Conservation (phyloP, 2,113 vertebrate species). For the Ascaphus truei region DNA sequence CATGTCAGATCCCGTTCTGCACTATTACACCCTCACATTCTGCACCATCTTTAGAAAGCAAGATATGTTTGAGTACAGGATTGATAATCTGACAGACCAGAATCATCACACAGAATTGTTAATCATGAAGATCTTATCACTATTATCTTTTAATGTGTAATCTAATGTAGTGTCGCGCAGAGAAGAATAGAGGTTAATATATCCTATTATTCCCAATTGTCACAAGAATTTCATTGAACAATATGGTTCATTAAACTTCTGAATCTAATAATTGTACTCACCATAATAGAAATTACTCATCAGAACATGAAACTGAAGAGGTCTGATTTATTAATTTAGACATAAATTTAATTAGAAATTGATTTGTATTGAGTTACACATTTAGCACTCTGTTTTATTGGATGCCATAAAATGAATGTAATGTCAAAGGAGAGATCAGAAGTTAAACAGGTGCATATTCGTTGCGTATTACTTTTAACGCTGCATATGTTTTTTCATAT, state of each 20-base stretch:
- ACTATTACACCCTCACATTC: too few species aligned
- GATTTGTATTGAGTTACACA: conserved; percentile 55
- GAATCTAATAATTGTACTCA: conserved; percentile 62
- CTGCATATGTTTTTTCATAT: not conserved
- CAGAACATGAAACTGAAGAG: conserved; percentile 60
- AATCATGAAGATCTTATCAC: conserved; percentile 57
- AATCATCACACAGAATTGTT: conserved; percentile 54
- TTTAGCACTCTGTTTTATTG: conserved; percentile 49
- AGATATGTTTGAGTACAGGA: not conserved
- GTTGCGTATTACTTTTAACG: not conserved
- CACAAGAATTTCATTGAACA: conserved; percentile 64
- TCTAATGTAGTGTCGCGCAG: conserved; percentile 58
- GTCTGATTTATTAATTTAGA: conserved; percentile 68
- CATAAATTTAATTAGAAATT: conserved; percentile 66
- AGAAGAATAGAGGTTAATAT: conserved; percentile 68
- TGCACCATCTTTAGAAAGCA: conserved; percentile 41
- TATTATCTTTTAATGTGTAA: conserved; percentile 57
- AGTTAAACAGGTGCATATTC: not conserved
- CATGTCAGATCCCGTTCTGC: too few species aligned
- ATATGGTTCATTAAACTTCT: conserved; percentile 62
- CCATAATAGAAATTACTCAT: conserved; percentile 64
- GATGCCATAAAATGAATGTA: not conserved
- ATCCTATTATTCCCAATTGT: conserved; percentile 71
- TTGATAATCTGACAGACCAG: conserved; percentile 39
- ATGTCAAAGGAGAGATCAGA: conserved; percentile 15